Conservation (phyloP, 2,888 invertebrate species). For the Clivina fossor region DNA sequence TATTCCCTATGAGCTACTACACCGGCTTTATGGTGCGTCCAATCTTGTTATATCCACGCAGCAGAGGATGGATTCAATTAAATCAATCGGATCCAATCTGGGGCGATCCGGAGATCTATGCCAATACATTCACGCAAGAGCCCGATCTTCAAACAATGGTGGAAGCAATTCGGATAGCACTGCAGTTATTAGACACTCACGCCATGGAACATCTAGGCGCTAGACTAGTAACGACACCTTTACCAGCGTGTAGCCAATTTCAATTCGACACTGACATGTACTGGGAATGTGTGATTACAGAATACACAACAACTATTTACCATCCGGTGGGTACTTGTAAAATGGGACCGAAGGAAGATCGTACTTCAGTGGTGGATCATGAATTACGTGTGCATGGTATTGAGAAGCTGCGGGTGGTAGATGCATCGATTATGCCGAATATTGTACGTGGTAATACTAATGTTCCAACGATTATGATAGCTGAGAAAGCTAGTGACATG, state of each 20-base stretch:
- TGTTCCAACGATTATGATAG: slow-evolving; percentile 53
- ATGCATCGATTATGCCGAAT: slow-evolving; percentile 67
- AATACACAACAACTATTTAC: slow-evolving; percentile 70
- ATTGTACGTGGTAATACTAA: slow-evolving; percentile 57
- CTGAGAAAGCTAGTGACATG: slow-evolving; percentile 52
- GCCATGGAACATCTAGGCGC: slow-evolving; percentile 62
- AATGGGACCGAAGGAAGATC: slow-evolving; percentile 67
- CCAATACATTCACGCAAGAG: slow-evolving; percentile 66
- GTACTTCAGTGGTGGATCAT: slow-evolving; percentile 66
- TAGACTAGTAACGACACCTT: slow-evolving; percentile 57
- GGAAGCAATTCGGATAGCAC: slow-evolving; percentile 61
- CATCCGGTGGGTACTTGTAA: slow-evolving; percentile 72
- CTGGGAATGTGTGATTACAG: slow-evolving; percentile 64
- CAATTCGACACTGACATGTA: slow-evolving; percentile 66
- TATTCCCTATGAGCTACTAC: slow-evolving; percentile 64
- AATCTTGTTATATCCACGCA: slow-evolving; percentile 64
- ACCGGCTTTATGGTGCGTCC: slow-evolving; percentile 64
- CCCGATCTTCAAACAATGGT: slow-evolving; percentile 65
- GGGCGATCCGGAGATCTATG: slow-evolving; percentile 72
- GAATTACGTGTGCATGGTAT: slow-evolving; percentile 65
- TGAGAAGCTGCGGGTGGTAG: slow-evolving; percentile 64
- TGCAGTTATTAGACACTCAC: slow-evolving; percentile 62
- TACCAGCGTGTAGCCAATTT: slow-evolving; percentile 61
- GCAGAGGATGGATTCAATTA: slow-evolving; percentile 63
- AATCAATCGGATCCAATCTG: slow-evolving; percentile 70